Evolutionary conservation across 1,140 invertebrate species (phyloP).

Genomic region (Pseudomyrmex dendroicus): DNA sequence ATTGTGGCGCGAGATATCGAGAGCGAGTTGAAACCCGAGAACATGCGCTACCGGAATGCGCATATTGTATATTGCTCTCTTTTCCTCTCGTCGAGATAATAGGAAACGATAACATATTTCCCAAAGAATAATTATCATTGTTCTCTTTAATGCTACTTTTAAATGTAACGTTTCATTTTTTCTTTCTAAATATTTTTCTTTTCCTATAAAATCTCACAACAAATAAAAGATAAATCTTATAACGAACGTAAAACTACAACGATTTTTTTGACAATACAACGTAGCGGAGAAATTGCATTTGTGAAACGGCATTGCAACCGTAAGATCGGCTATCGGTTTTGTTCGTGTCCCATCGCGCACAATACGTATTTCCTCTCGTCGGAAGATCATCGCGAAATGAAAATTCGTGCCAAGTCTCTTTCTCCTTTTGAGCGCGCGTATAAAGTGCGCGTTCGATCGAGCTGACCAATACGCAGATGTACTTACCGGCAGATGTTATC

Average conservation of each 20-base stretch:
- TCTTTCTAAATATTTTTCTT: too few relatives aligned
- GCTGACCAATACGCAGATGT: constrained; percentile 18
- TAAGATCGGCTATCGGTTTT: constrained; percentile 34
- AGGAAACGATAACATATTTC: not conserved
- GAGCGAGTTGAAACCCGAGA: constrained; percentile 17
- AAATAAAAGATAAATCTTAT: too few relatives aligned
- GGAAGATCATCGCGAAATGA: constrained; percentile 26
- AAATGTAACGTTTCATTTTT: not conserved
- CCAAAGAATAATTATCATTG: not conserved
- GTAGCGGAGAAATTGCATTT: constrained; percentile 8
- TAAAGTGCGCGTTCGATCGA: constrained; percentile 43
- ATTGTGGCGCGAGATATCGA: constrained; percentile 6
- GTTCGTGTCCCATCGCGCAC: not conserved
- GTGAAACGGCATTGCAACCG: not conserved
- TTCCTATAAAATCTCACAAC: too few relatives aligned
- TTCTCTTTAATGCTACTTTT: not conserved
- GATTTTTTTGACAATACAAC: constrained; percentile 1
- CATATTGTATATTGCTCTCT: not conserved
- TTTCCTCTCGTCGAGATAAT: not conserved
- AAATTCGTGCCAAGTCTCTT: constrained; percentile 40
- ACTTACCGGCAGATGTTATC: constrained; percentile 63
- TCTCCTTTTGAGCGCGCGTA: not conserved
- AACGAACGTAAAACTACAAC: too few relatives aligned
- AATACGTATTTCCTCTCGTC: constrained; percentile 14
- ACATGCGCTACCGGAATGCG: not conserved